Base-by-base conservation (phyloP, 2,113 vertebrate genomes). In the Chaetops frenatus region DNA sequence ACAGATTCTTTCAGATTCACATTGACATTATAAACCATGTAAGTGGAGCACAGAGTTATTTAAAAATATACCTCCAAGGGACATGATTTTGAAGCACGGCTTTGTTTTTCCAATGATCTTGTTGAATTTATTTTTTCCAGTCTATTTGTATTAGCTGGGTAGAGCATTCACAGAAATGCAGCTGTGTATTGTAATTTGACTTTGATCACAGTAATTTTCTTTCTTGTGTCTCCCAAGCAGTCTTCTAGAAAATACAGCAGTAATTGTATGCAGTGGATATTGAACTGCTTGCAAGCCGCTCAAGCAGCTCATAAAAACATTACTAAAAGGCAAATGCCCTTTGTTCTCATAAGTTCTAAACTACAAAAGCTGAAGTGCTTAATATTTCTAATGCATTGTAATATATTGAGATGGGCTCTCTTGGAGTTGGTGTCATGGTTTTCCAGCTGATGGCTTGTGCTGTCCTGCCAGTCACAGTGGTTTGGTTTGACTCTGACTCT, bases 131-230 rank as follows among this genome's bases (percentile, higher is more conserved):
- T 86, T 90, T 85, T 90, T 79, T 81, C 45, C 57, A 81, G 67
- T 66, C 71, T 87, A 54, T 83, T 95, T 66, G 19, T 76, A 84
- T 92, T 91, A 93, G 33, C 38, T 40, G 57, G 10, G 23, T 54
- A 91, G 40, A 90, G 40, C 7, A 4, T 73, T 92, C 74, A 74
- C 36, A 91, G 64, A 90, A 85, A 91, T 58, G 66, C 29, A 54
- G 61, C 86, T 88, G 80, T 81, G 69, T 78, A 54, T 72, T 95
- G 86, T 73, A 95, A 95, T 96, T 94, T 91, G 54, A 33, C 66
- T 94, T 96, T 91, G 87, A 95, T 94, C 85, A 89, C 85, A 86
- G 74, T 90, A 36, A 95, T 96, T 97, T 95, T 93, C 91, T 51
- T 77, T 29, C 73, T 71, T 71, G 31, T 44, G 61, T 91, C 87